phyloP scores from a whole-genome alignment of 1,140 invertebrate species.

The Drosophila athabasca region DNA sequence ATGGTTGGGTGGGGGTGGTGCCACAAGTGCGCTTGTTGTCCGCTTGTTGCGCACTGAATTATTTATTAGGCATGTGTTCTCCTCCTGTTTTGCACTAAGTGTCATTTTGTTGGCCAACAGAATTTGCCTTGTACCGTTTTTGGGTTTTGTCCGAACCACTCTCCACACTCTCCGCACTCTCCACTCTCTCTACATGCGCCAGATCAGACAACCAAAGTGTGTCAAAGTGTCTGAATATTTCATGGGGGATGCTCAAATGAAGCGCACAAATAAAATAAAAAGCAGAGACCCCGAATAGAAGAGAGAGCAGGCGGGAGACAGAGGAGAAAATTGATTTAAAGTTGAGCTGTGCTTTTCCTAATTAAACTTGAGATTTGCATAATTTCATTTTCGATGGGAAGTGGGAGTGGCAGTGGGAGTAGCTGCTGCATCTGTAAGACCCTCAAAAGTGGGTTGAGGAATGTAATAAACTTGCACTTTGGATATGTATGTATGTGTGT shows the following conservation, averaged over 20 bases:
- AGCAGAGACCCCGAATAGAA: background rate
- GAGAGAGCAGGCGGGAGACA: background rate
- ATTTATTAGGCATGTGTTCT: constrained; percentile 80
- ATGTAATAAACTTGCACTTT: constrained; percentile 52
- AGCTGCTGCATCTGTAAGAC: background rate
- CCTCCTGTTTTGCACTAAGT: constrained; percentile 72
- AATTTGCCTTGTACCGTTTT: constrained; percentile 48
- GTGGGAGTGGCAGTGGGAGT: background rate
- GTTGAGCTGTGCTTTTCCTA: constrained; percentile 37
- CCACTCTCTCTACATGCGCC: background rate
- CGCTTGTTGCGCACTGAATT: constrained; percentile 79
- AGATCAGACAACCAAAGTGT: constrained; percentile 51
- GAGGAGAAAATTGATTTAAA: constrained; percentile 56
- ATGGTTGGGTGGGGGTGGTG: constrained; percentile 1
- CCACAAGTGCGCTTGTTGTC: constrained; percentile 74
- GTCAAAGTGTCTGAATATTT: constrained; percentile 62
- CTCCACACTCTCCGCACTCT: background rate
- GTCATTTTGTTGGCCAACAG: constrained; percentile 68
- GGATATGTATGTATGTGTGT: constrained; percentile 12
- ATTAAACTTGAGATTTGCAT: constrained; percentile 66
- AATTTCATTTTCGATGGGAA: constrained; percentile 51
- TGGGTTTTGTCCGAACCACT: constrained; percentile 14
- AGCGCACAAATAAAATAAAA: constrained; percentile 52
- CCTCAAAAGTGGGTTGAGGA: constrained; percentile 19
- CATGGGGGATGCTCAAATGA: constrained; percentile 50